A percentile compares a stretch with the other conserved stretches of the same genome.
Conservation (phyloP, 2,113 vertebrate species). For the Dasyurus viverrinus region DNA sequence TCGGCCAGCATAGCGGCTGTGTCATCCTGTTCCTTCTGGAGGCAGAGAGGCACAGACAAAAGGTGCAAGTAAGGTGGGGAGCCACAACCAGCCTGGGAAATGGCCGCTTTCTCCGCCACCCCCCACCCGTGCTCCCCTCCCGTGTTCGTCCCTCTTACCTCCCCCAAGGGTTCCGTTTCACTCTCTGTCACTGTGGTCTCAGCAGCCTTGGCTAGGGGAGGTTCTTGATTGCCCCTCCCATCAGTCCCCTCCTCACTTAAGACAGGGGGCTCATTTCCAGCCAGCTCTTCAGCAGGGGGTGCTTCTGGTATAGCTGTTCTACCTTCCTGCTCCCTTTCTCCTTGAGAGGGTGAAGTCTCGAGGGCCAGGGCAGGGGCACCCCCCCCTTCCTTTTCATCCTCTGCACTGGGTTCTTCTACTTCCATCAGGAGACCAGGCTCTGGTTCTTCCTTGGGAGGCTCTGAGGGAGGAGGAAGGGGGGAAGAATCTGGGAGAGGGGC, state of each 20-base stretch:
- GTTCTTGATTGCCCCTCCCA: background rate
- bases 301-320: conserved; percentile 12
- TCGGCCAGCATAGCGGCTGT: conserved; percentile 94
- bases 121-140: background rate
- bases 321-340: conserved; percentile 8
- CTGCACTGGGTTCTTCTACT: conserved; percentile 62
- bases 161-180: conserved; percentile 33
- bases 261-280: conserved; percentile 46
- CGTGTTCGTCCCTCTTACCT: conserved; percentile 51
- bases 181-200: conserved; percentile 41
- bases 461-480: conserved; percentile 47
- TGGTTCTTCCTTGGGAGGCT: conserved; percentile 60
- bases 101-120: background rate
- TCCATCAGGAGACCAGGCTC: conserved; percentile 82
- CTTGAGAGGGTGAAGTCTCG: conserved; percentile 47
- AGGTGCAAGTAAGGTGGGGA: background rate
- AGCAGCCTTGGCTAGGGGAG: conserved; percentile 2
- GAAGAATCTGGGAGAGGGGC: conserved; percentile 68
- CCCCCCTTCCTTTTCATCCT: background rate
- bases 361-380: conserved; percentile 33
- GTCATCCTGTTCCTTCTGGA: conserved; percentile 82
- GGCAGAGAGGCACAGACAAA: background rate
- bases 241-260: conserved; percentile 58
- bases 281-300: conserved; percentile 29
- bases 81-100: background rate